These are phyloP conservation scores for Orthosia gothica DNA, from an alignment of 2,888 invertebrate species.

Conservation along the genomic window DNA sequence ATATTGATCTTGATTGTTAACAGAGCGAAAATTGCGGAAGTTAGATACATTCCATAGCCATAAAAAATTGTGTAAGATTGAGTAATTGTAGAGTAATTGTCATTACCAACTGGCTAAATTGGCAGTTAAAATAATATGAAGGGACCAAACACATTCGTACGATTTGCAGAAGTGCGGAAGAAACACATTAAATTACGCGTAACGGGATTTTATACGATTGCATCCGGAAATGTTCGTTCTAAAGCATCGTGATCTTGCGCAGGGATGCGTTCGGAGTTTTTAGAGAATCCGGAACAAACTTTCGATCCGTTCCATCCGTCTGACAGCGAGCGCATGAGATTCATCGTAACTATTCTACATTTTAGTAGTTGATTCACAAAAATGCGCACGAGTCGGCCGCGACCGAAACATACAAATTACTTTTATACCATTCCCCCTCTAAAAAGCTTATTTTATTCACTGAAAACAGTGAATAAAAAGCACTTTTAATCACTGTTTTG, in stretches of 20 bases:
- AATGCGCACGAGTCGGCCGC: conserved; percentile 40
- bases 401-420: conserved; percentile 42
- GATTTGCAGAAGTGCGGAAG: conserved; percentile 44
- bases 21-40: conserved; percentile 64
- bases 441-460: too few species aligned
- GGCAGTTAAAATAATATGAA: conserved; percentile 18
- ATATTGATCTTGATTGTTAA: conserved; percentile 59
- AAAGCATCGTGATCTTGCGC: conserved; percentile 49
- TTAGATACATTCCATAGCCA: conserved; percentile 40
- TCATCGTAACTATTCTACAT: conserved; percentile 50
- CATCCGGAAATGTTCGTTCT: conserved; percentile 50
- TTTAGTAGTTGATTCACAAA: conserved; percentile 43
- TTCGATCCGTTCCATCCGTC: conserved; percentile 56
- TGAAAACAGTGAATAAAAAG: too few species aligned
- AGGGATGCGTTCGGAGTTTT: conserved; percentile 61
- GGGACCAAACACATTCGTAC: conserved; percentile 25
- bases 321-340: conserved; percentile 47
- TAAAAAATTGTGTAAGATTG: conserved; percentile 50
- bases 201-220: conserved; percentile 43
- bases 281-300: conserved; percentile 53
- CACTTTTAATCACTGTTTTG: too few species aligned
- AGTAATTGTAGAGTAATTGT: conserved; percentile 33
- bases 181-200: conserved; percentile 20
- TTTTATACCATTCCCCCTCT: too few species aligned
- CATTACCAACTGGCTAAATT: conserved; percentile 19